Conservation (phyloP, 2,797 vertebrate species). For the Xenops minutus region DNA sequence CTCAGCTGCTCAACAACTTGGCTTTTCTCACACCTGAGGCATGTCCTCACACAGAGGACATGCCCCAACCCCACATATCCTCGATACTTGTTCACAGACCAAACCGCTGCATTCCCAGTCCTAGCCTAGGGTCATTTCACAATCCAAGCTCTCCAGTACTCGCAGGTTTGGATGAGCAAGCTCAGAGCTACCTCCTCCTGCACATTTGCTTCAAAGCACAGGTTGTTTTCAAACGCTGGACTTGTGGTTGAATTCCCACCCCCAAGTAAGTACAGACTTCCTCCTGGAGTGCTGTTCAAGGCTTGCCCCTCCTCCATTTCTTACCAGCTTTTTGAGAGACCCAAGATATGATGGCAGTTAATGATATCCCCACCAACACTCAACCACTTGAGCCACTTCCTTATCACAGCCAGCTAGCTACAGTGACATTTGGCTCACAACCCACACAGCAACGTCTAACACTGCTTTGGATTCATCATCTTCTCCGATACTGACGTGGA, state of each 20-base stretch:
- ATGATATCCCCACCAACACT: background rate
- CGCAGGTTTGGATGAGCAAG: background rate
- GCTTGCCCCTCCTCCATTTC: accelerated
- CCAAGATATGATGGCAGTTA: background rate
- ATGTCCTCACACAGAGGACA: background rate
- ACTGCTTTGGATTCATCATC: background rate
- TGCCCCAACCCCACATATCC: background rate
- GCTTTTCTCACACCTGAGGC: background rate
- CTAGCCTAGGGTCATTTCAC: background rate
- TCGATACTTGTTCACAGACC: background rate
- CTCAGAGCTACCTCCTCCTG: background rate
- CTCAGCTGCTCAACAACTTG: background rate
- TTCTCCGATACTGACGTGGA: accelerated
- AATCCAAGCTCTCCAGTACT: background rate
- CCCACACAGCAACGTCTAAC: background rate
- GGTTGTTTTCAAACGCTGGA: background rate
- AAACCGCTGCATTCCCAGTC: background rate
- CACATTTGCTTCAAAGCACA: background rate
- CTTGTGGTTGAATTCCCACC: background rate
- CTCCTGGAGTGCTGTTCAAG: conserved; percentile 9
- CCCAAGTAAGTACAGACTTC: conserved; percentile 15
- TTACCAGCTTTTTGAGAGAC: background rate
- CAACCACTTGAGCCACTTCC: background rate
- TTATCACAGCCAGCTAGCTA: background rate
- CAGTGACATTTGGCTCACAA: background rate